Evolutionary conservation across 2,888 invertebrate genomes (phyloP).

Genomic region (Nephrotoma guestfalica): DNA sequence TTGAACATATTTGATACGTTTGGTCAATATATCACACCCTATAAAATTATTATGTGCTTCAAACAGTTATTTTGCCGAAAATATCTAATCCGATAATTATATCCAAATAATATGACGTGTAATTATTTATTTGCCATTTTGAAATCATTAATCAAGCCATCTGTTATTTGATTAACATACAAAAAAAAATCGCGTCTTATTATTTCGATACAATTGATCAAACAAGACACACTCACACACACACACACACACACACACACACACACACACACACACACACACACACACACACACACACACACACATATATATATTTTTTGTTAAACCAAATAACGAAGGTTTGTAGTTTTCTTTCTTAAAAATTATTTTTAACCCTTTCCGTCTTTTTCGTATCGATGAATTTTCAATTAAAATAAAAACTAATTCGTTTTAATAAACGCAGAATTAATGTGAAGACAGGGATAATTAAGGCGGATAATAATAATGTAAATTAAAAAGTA

Average conservation of each 20-base stretch:
- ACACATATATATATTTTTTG: background rate
- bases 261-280: background rate
- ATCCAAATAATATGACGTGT: background rate
- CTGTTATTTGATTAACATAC: background rate
- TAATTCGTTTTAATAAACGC: background rate
- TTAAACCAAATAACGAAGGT: background rate
- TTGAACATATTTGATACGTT: no score
- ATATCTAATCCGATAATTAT: background rate
- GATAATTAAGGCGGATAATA: background rate
- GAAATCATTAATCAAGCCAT: background rate
- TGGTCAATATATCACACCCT: background rate
- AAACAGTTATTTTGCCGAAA: background rate
- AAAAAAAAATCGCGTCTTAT: background rate
- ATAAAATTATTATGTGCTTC: background rate
- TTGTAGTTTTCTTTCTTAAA: background rate
- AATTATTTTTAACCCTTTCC: background rate
- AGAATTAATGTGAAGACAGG: background rate
- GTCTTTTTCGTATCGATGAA: background rate
- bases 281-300: background rate
- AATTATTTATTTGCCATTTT: background rate
- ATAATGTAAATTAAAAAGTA: background rate
- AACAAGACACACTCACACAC: background rate
- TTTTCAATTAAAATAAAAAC: background rate
- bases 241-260: background rate
- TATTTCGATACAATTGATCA: background rate